Conservation (phyloP, 2,113 vertebrate species). For the Erythrocebus patas region DNA sequence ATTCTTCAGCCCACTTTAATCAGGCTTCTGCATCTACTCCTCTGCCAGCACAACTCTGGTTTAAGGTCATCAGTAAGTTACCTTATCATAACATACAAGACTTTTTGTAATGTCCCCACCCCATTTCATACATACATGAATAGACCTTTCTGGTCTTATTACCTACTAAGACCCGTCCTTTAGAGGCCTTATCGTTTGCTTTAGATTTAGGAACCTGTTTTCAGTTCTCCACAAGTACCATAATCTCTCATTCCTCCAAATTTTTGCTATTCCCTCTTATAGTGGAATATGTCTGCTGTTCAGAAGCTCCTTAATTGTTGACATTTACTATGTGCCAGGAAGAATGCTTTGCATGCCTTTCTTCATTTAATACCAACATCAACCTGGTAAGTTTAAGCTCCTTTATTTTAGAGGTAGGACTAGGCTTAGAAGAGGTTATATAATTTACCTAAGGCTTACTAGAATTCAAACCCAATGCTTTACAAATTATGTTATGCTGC, state of each 20-base stretch:
- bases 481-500: neutral
- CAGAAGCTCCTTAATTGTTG: neutral
- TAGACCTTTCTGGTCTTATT: neutral
- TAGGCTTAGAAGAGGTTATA: neutral
- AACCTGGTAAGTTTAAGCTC: neutral
- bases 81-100: neutral
- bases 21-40: neutral
- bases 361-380: neutral
- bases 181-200: neutral
- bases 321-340: neutral
- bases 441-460: neutral
- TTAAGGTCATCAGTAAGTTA: neutral
- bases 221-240: neutral
- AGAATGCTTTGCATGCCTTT: neutral
- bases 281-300: neutral
- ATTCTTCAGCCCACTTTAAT: neutral
- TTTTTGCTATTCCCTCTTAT: neutral
- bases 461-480: neutral
- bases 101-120: neutral
- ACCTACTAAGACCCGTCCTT: neutral
- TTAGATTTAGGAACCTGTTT: neutral
- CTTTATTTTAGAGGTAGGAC: neutral
- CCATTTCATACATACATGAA: neutral
- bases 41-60: neutral
- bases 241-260: neutral